These are phyloP conservation scores for Therioaphis trifolii DNA, from an alignment of 2,888 invertebrate genomes.

Conservation along the genomic window DNA sequence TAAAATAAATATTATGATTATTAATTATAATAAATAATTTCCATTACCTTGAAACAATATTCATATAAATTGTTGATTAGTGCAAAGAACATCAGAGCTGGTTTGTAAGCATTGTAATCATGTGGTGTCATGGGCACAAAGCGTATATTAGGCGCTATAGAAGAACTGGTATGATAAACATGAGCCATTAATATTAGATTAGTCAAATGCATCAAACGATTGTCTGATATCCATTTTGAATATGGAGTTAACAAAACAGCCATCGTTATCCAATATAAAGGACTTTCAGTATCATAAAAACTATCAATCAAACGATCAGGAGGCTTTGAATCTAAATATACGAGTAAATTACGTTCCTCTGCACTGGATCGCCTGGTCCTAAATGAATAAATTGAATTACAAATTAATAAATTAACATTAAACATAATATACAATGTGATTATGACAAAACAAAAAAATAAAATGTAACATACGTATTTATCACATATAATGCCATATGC, in stretches of 20 bases:
- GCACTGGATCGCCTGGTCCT: conserved; percentile 80
- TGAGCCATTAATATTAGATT: conserved; percentile 84
- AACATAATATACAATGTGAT: neutral
- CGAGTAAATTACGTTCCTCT: conserved; percentile 82
- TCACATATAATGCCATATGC: conserved; percentile 93
- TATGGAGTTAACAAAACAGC: conserved; percentile 83
- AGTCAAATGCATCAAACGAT: conserved; percentile 79
- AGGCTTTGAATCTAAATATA: conserved; percentile 77
- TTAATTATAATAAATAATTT: too few relatives aligned
- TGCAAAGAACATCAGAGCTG: conserved; percentile 84
- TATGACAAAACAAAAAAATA: neutral
- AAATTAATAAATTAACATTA: neutral
- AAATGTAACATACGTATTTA: conserved; percentile 79
- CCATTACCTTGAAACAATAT: conserved; percentile 84
- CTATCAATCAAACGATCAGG: conserved; percentile 80
- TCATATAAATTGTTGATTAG: conserved; percentile 86
- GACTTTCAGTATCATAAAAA: conserved; percentile 90
- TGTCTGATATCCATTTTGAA: conserved; percentile 78
- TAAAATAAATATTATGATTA: too few relatives aligned
- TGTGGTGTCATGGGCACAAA: conserved; percentile 72
- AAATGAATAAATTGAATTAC: conserved; percentile 60
- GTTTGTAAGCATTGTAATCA: conserved; percentile 84
- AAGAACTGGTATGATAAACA: conserved; percentile 76
- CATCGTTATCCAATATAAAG: conserved; percentile 87
- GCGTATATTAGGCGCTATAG: conserved; percentile 64